These are phyloP conservation scores for Tortricodes alternella DNA, from an alignment of 2,888 invertebrate genomes.

Conservation along the genomic window DNA sequence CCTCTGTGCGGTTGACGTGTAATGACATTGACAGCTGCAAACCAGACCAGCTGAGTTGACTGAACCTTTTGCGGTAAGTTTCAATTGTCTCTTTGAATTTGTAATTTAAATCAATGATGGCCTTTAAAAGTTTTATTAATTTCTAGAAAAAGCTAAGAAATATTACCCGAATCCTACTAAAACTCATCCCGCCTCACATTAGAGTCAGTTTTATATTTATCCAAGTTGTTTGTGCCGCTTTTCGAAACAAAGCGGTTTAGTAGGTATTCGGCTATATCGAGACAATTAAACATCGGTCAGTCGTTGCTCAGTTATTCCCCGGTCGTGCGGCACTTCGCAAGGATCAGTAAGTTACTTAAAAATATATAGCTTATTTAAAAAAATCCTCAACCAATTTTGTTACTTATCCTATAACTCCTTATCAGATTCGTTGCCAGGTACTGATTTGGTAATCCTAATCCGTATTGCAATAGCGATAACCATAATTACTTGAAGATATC, in stretches of 20 bases:
- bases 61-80: slow-evolving; percentile 19
- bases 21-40: neutral
- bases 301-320: slow-evolving; percentile 6
- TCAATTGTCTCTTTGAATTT: neutral
- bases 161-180: neutral
- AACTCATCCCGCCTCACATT: neutral
- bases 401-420: neutral
- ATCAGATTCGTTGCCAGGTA: slow-evolving; percentile 1
- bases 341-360: slow-evolving; percentile 18
- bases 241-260: neutral
- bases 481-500: neutral
- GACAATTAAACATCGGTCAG: neutral
- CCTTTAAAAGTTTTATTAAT: neutral
- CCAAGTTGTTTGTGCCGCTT: neutral
- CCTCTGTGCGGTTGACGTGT: neutral
- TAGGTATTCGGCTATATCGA: neutral
- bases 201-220: neutral
- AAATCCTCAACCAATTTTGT: neutral
- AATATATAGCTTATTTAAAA: too few relatives aligned
- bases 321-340: neutral
- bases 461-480: neutral
- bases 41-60: slow-evolving; percentile 9
- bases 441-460: neutral
- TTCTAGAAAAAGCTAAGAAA: neutral
- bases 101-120: neutral